Evolutionary conservation across 2,797 vertebrate genomes (phyloP).

Genomic region (Trachurus trachurus): DNA sequence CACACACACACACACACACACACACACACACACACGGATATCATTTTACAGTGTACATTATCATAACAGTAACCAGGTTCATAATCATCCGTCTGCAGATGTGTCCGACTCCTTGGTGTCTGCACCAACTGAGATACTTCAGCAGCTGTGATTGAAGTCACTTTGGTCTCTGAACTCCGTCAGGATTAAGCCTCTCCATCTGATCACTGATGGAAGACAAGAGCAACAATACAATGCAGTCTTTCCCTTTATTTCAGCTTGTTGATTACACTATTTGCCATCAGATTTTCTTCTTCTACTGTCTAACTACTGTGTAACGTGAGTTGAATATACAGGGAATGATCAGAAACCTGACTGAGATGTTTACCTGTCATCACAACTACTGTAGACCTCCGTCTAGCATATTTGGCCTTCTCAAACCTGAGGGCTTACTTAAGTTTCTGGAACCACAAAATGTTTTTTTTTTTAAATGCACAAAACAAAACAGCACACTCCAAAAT

Average conservation of each 20-base stretch:
- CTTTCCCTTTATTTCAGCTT: no score
- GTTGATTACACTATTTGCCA: no score
- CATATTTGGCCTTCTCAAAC: background rate
- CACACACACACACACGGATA: conserved; percentile 4
- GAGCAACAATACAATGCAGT: no score
- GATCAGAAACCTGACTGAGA: no score
- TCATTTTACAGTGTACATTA: background rate
- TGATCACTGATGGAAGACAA: no score
- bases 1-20: background rate
- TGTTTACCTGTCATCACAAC: no score
- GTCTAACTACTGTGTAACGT: no score
- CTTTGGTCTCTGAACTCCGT: background rate
- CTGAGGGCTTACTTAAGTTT: background rate
- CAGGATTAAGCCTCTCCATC: background rate
- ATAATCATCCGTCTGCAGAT: background rate
- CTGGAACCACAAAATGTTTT: background rate
- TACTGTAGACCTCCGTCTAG: no score
- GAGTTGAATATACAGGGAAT: no score
- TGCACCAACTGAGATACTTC: background rate
- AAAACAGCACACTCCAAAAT: no score
- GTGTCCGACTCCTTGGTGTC: background rate
- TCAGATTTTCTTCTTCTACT: no score
- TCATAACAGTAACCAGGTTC: background rate
- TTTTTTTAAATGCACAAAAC: background rate
- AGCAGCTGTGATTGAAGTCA: background rate